Evolutionary conservation across 1,140 invertebrate genomes (phyloP).

Genomic region (Spodoptera litura): DNA sequence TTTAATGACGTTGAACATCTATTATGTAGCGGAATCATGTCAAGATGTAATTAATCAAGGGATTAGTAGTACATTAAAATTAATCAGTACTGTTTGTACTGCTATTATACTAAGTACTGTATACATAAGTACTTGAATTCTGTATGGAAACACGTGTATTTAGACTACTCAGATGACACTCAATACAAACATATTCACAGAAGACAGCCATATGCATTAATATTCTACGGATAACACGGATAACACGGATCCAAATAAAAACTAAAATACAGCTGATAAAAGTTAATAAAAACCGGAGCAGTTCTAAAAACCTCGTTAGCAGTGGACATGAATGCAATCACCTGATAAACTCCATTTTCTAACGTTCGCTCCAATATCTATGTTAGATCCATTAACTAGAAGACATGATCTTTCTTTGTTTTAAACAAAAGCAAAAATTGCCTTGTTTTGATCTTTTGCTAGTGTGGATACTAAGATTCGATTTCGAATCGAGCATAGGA

Average conservation of each 20-base stretch:
- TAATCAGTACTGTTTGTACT: not conserved
- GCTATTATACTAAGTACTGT: not conserved
- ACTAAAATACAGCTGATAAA: not conserved
- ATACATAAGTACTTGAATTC: too few species aligned
- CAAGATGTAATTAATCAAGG: not conserved
- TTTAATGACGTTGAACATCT: too few species aligned
- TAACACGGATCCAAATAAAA: too few species aligned
- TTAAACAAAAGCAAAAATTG: not conserved
- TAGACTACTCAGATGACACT: too few species aligned
- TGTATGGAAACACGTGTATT: too few species aligned
- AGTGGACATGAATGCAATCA: not conserved
- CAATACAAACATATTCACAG: too few species aligned
- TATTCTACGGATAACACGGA: too few species aligned
- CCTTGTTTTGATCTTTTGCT: not conserved
- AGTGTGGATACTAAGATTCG: too few species aligned
- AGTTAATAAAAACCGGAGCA: not conserved
- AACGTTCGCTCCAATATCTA: not conserved
- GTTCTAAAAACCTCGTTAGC: constrained; percentile 9
- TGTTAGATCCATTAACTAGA: constrained; percentile 15
- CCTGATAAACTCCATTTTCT: constrained; percentile 9
- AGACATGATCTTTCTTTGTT: not conserved
- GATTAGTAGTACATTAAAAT: constrained; percentile 14
- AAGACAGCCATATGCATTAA: too few species aligned
- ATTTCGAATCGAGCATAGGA: too few species aligned
- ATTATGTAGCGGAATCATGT: not conserved